These are phyloP conservation scores for Neogale vison DNA, from an alignment of 2,113 vertebrate genomes.

Conservation along the genomic window DNA sequence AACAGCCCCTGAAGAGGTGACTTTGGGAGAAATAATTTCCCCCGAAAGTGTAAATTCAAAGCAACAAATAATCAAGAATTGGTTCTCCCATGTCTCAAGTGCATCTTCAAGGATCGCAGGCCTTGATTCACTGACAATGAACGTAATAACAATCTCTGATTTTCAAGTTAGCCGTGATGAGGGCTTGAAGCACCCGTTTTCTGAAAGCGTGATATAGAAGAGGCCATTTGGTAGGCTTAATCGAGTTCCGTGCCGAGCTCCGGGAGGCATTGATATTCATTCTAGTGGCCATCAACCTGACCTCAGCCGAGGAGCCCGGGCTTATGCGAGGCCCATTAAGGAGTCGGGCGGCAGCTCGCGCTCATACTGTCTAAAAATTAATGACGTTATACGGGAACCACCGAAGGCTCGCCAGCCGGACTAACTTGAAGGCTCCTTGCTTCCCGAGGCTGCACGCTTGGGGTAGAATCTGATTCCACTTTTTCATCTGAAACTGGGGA, in stretches of 20 bases:
- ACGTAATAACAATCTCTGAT: not conserved
- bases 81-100: not conserved
- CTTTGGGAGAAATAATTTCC: not conserved
- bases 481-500: not conserved
- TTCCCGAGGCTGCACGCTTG: not conserved
- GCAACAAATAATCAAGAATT: not conserved
- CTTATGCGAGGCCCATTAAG: constrained; percentile 77
- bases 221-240: not conserved
- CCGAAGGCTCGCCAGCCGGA: not conserved
- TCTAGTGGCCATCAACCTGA: constrained; percentile 71
- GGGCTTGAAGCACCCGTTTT: constrained; percentile 32
- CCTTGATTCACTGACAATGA: not conserved
- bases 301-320: constrained; percentile 72
- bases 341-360: constrained; percentile 62
- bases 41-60: not conserved
- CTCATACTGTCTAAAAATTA: constrained; percentile 73
- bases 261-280: constrained; percentile 58
- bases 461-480: not conserved
- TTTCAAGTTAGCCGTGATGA: not conserved
- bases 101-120: not conserved
- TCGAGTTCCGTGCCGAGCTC: not conserved
- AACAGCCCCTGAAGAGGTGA: not conserved
- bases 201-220: not conserved
- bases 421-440: not conserved
- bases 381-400: not conserved